A percentile compares a stretch with the other conserved stretches of the same genome.
Evolutionary conservation across 2,888 invertebrate genomes (phyloP).

Genomic region (Bhutanitis thaidina): DNA sequence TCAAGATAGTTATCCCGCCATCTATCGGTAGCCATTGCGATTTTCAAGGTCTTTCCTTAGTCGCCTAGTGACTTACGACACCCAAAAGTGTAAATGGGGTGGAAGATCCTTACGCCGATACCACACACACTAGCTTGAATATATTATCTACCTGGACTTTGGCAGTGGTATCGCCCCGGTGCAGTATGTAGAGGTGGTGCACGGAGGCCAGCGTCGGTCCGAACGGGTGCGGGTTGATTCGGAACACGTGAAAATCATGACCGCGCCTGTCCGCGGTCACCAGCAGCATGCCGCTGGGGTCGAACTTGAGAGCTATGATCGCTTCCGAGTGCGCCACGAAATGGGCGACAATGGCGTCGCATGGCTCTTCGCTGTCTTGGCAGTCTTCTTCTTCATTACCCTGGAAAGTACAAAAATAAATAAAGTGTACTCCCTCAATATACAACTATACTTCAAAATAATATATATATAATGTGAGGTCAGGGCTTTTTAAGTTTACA

Average conservation of each 20-base stretch:
- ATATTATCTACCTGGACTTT: constrained; percentile 84
- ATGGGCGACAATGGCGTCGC: constrained; percentile 90
- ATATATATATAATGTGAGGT: too few species aligned
- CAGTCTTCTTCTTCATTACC: constrained; percentile 75
- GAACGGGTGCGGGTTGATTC: constrained; percentile 95
- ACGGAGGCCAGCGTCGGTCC: constrained; percentile 92
- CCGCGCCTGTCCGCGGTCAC: constrained; percentile 95
- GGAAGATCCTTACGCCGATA: too few species aligned
- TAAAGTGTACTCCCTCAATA: too few species aligned
- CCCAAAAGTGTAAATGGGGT: too few species aligned
- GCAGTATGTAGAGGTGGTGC: constrained; percentile 96
- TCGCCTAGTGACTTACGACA: too few species aligned
- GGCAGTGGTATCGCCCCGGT: constrained; percentile 97
- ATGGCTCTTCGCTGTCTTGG: constrained; percentile 81
- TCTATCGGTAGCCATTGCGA: too few species aligned
- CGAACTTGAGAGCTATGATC: constrained; percentile 93
- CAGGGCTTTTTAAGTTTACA: too few species aligned
- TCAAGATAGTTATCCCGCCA: too few species aligned
- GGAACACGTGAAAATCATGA: constrained; percentile 97
- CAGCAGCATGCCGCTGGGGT: constrained; percentile 92
- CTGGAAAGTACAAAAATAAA: constrained; percentile 39
- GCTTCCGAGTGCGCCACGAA: constrained; percentile 94
- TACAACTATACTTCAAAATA: too few species aligned
- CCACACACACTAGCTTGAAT: too few species aligned
- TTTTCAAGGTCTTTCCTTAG: too few species aligned